A percentile compares a stretch with the other conserved stretches of the same genome.
phyloP scores from a whole-genome alignment of 2,888 invertebrate species.

The Crocallis elinguaria region DNA sequence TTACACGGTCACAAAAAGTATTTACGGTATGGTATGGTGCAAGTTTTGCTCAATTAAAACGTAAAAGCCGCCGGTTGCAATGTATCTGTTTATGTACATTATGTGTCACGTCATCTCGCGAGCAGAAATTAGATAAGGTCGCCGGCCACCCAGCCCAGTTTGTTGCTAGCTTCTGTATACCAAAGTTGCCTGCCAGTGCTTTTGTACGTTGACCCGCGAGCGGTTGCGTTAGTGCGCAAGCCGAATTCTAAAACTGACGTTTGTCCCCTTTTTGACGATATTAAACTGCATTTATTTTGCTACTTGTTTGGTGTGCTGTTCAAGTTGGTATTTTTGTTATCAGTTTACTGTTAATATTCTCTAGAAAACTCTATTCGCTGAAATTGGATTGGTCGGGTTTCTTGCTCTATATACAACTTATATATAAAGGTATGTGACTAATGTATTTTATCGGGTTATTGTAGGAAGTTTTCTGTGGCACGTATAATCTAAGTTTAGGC shows the following conservation, averaged over 20 bases:
- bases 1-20: no score
- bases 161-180: constrained; percentile 47
- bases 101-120: constrained; percentile 42
- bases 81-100: not conserved
- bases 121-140: constrained; percentile 49
- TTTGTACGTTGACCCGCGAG: constrained; percentile 74
- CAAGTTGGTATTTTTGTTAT: not conserved
- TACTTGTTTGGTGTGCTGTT: not conserved
- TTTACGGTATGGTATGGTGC: no score
- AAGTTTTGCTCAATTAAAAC: not conserved
- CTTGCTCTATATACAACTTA: no score
- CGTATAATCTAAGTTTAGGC: not conserved
- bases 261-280: not conserved
- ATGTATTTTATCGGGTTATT: not conserved
- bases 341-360: no score
- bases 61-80: no score
- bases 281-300: constrained; percentile 3
- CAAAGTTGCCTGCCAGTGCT: constrained; percentile 51
- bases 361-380: no score
- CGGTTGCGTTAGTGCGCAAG: constrained; percentile 51
- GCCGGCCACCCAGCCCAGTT: constrained; percentile 45
- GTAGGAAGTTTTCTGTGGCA: not conserved
- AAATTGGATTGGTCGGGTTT: constrained; percentile 2
- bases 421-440: constrained; percentile 1
- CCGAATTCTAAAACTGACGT: constrained; percentile 5